phyloP scores from a whole-genome alignment of 1,140 invertebrate species.

The Drosophila mojavensis region DNA sequence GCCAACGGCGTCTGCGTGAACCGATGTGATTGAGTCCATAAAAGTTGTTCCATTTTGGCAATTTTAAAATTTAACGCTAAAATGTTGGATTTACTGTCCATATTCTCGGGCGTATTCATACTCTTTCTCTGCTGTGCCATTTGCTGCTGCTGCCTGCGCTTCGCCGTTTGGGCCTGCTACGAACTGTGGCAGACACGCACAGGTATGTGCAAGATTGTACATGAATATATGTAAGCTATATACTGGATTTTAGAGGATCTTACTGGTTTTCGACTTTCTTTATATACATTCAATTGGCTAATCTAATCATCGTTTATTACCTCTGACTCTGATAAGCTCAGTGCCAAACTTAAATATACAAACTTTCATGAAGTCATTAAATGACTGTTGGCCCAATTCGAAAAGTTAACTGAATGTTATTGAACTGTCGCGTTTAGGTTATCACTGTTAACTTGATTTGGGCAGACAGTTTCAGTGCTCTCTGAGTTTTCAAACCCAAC shows the following conservation, averaged over 20 bases:
- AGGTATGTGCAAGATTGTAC: conserved; percentile 5
- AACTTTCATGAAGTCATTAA: conserved; percentile 1
- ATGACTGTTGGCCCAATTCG: conserved; percentile 5
- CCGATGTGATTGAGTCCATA: conserved; percentile 7
- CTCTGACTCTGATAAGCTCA: conserved; percentile 28
- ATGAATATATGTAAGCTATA: neutral
- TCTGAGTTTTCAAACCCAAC: conserved; percentile 9
- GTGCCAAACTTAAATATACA: neutral
- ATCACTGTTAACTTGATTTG: neutral
- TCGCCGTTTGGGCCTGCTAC: conserved; percentile 60
- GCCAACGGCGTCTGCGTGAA: conserved; percentile 4
- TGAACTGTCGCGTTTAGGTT: neutral
- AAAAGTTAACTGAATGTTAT: neutral
- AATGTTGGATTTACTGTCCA: conserved; percentile 59
- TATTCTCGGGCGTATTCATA: conserved; percentile 66
- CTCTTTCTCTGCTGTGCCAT: conserved; percentile 64
- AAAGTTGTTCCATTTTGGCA: neutral
- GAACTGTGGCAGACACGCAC: conserved; percentile 34
- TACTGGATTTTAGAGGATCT: conserved; percentile 4
- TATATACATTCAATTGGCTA: conserved; percentile 21
- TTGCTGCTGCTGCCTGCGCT: conserved; percentile 64
- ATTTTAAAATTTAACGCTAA: conserved; percentile 2
- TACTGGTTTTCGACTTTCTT: neutral
- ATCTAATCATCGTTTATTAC: conserved; percentile 27
- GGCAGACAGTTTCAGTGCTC: conserved; percentile 3